A percentile compares a stretch with the other conserved stretches of the same genome.
These are phyloP conservation scores for Beroe forskalii DNA, from an alignment of 37 sponge, comb jelly and placozoan genomes.

Conservation along the genomic window DNA sequence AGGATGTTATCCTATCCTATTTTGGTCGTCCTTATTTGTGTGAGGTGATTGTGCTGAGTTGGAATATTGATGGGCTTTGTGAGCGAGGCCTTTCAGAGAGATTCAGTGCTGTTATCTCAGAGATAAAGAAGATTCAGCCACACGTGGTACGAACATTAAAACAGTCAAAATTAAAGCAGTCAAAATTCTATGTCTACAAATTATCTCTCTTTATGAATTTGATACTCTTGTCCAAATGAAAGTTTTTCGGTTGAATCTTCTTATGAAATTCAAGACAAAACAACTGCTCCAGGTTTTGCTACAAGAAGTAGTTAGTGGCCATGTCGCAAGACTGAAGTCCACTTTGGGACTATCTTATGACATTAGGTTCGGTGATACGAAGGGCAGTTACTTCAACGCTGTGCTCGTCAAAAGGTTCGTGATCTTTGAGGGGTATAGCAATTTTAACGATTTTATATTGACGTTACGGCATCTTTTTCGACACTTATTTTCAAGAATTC, in stretches of 20 bases:
- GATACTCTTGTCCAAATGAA: no score
- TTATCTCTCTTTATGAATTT: no score
- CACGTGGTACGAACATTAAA: constrained; percentile 31
- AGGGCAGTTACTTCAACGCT: constrained; percentile 16
- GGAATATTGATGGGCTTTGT: constrained; percentile 62
- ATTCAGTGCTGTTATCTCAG: constrained; percentile 29
- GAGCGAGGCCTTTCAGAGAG: background rate
- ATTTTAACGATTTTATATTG: no score
- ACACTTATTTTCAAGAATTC: no score
- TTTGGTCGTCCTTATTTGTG: no score
- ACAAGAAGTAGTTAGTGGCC: constrained; percentile 42
- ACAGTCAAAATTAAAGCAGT: no score
- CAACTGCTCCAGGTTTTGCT: constrained; percentile 37
- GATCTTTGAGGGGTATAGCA: no score
- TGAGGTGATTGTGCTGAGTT: background rate
- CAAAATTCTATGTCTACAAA: no score
- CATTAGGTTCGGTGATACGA: background rate
- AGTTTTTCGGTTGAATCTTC: no score
- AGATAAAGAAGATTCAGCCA: constrained; percentile 17
- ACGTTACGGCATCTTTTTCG: no score
- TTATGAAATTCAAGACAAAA: no score
- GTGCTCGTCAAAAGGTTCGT: background rate
- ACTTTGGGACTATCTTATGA: constrained; percentile 1
- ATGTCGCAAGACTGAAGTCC: background rate
- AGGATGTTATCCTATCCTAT: no score